phyloP scores from a whole-genome alignment of 2,113 vertebrate species.

The Meles meles region DNA sequence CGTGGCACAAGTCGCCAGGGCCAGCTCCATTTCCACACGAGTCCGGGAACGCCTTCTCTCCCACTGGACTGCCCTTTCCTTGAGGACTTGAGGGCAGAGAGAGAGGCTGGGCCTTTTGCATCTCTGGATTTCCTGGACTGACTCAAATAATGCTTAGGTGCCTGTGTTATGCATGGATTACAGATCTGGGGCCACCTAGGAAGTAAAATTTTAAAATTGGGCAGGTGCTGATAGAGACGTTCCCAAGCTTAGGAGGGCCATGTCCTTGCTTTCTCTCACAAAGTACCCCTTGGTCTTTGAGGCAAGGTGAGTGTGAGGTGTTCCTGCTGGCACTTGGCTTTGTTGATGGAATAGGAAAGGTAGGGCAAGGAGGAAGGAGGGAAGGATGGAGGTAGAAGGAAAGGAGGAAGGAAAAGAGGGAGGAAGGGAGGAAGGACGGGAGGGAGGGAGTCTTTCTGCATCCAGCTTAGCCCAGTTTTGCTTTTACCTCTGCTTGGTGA shows the following conservation, averaged over 20 bases:
- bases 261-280: background rate
- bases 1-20: rapidly evolving
- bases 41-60: background rate
- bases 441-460: background rate
- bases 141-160: background rate
- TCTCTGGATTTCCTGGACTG: background rate
- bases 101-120: background rate
- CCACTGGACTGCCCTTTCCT: background rate
- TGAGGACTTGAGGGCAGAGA: background rate
- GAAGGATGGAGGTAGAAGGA: background rate
- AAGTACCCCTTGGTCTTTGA: background rate
- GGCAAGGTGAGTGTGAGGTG: background rate
- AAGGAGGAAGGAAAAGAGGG: rapidly evolving
- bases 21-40: background rate
- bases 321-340: background rate
- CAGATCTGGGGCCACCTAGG: background rate
- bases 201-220: background rate
- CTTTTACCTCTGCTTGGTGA: background rate
- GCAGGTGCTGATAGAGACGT: background rate
- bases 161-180: background rate
- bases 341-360: background rate
- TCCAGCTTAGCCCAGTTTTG: background rate
- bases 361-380: background rate
- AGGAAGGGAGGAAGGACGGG: background rate
- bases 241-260: background rate